Conservation (phyloP, 2,113 vertebrate genomes). For the Nothobranchius kuhntae region DNA sequence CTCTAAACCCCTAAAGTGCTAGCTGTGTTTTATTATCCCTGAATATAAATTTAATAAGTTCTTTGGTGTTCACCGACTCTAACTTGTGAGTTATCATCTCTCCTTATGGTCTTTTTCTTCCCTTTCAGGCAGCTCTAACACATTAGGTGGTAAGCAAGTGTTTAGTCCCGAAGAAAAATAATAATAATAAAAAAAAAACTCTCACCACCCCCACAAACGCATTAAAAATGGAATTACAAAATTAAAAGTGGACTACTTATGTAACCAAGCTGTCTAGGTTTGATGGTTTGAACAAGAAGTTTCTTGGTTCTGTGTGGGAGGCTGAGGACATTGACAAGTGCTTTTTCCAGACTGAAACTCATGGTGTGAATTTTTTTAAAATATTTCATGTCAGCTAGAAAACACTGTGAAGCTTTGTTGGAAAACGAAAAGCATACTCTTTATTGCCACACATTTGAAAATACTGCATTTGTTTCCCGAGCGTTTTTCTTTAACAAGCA, state of each 20-base stretch:
- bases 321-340: conserved; percentile 45
- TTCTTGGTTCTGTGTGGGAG: conserved; percentile 60
- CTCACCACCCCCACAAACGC: conserved; percentile 73
- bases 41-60: not conserved
- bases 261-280: conserved; percentile 62
- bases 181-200: conserved; percentile 49
- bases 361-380: no score
- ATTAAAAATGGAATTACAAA: conserved; percentile 69
- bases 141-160: conserved; percentile 64
- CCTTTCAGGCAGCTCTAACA: conserved; percentile 50
- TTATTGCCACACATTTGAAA: no score
- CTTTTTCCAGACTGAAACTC: conserved; percentile 33
- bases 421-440: no score
- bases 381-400: not conserved
- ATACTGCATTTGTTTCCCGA: not conserved
- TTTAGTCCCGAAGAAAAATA: conserved; percentile 53
- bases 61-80: conserved; percentile 19
- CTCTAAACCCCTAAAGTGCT: not conserved
- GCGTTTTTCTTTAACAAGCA: not conserved
- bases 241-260: conserved; percentile 69
- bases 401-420: not conserved
- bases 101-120: conserved; percentile 37
- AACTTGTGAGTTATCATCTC: conserved; percentile 39
- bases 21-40: not conserved
- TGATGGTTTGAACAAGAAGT: conserved; percentile 58